phyloP scores from a whole-genome alignment of 1,140 invertebrate genomes.

The Odontomachus brunneus region DNA sequence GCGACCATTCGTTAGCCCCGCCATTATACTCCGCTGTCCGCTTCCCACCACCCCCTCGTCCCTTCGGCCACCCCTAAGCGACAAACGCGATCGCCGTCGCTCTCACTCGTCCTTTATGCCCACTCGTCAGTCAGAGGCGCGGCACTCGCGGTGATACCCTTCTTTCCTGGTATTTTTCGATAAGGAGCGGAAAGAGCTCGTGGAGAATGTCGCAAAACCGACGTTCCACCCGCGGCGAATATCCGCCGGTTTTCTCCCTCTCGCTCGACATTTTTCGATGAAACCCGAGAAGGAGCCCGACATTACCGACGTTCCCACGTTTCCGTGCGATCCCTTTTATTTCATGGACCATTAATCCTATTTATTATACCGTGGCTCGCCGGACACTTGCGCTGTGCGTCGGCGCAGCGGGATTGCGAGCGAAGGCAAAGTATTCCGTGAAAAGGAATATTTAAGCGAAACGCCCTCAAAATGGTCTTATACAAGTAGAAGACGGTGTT shows the following conservation, averaged over 20 bases:
- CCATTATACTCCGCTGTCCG: slow-evolving; percentile 53
- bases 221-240: neutral
- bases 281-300: neutral
- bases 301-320: slow-evolving; percentile 36
- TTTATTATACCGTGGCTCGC: slow-evolving; percentile 39
- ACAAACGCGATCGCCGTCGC: neutral
- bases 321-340: slow-evolving; percentile 28
- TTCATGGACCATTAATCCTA: slow-evolving; percentile 46
- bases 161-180: slow-evolving; percentile 3
- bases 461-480: neutral
- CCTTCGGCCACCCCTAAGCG: slow-evolving; percentile 13
- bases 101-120: slow-evolving; percentile 47
- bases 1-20: slow-evolving; percentile 57
- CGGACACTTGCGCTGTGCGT: slow-evolving; percentile 3
- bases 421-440: neutral
- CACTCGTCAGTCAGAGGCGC: slow-evolving; percentile 39
- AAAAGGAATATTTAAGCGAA: neutral
- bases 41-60: neutral
- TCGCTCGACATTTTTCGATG: slow-evolving; percentile 11
- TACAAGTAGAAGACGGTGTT: too few relatives aligned
- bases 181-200: neutral
- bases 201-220: neutral
- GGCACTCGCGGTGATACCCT: neutral
- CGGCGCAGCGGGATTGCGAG: slow-evolving; percentile 29
- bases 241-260: too few relatives aligned